A percentile compares a stretch with the other conserved stretches of the same genome.
These are phyloP conservation scores for Montipora capitata DNA, from an alignment of 92 coral and sea anemone species.

Conservation along the genomic window DNA sequence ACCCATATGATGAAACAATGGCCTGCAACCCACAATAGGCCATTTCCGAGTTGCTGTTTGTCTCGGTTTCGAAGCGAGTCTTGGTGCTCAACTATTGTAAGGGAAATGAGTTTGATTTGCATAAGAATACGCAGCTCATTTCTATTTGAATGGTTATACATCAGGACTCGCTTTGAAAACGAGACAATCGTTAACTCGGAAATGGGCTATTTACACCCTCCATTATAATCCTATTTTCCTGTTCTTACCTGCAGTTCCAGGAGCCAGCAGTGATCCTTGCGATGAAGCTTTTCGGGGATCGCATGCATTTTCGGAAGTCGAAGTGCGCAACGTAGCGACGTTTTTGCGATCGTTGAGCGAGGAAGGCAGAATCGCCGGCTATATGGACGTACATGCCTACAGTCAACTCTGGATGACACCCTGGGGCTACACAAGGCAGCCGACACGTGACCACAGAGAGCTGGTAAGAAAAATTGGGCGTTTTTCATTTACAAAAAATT, in stretches of 20 bases:
- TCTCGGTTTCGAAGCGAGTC: no score
- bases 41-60: no score
- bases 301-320: constrained; percentile 73
- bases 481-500: no score
- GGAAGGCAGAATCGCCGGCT: constrained; percentile 60
- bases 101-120: no score
- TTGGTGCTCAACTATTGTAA: no score
- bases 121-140: no score
- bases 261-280: constrained; percentile 82
- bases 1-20: no score
- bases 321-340: constrained; percentile 72
- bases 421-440: constrained; percentile 74
- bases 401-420: constrained; percentile 93
- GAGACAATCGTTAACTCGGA: no score
- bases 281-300: constrained; percentile 75
- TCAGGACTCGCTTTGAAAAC: no score
- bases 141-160: no score
- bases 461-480: constrained; percentile 49
- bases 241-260: constrained; percentile 51
- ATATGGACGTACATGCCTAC: constrained; percentile 91
- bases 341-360: constrained; percentile 53
- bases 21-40: no score
- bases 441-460: constrained; percentile 63
- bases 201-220: no score
- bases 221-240: neutral